phyloP scores from a whole-genome alignment of 30 jellyfish, hydroid and myxozoan genomes.

The Cassiopea andromeda region DNA sequence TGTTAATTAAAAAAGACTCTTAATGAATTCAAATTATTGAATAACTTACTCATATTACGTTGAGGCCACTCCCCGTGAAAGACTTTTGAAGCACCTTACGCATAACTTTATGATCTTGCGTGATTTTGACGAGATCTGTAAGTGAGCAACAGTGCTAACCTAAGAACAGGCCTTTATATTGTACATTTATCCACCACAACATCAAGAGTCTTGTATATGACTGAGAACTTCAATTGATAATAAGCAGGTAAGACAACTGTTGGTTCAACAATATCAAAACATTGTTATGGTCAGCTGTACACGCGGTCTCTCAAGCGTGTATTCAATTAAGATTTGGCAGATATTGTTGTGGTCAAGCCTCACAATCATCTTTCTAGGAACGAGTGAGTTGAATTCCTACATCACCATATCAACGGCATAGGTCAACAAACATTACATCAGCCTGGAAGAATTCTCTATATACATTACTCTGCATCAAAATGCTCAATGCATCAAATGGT shows the following conservation, averaged over 20 bases:
- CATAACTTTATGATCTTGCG: too few species aligned
- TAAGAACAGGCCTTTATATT: not conserved
- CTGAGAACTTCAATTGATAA: not conserved
- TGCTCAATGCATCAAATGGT: too few species aligned
- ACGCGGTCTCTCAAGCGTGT: slow-evolving; percentile 51
- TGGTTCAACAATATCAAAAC: slow-evolving; percentile 2
- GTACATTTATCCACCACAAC: not conserved
- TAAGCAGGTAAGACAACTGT: not conserved
- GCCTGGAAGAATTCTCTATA: too few species aligned
- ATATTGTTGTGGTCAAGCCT: slow-evolving; percentile 46
- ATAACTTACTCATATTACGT: too few species aligned
- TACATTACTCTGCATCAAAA: too few species aligned
- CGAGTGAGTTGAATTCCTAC: not conserved
- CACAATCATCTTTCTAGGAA: not conserved
- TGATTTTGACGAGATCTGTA: too few species aligned
- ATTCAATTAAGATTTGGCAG: slow-evolving; percentile 43
- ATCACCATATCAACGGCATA: not conserved
- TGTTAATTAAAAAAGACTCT: too few species aligned
- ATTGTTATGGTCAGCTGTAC: slow-evolving; percentile 20
- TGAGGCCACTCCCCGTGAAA: too few species aligned
- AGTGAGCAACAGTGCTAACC: not conserved
- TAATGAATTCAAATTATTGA: too few species aligned
- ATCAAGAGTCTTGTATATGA: not conserved
- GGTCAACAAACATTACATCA: too few species aligned
- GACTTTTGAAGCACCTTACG: too few species aligned